A percentile compares a stretch with the other conserved stretches of the same genome.
Conservation (phyloP, 2,888 invertebrate species). For the Athripsodes cinereus region DNA sequence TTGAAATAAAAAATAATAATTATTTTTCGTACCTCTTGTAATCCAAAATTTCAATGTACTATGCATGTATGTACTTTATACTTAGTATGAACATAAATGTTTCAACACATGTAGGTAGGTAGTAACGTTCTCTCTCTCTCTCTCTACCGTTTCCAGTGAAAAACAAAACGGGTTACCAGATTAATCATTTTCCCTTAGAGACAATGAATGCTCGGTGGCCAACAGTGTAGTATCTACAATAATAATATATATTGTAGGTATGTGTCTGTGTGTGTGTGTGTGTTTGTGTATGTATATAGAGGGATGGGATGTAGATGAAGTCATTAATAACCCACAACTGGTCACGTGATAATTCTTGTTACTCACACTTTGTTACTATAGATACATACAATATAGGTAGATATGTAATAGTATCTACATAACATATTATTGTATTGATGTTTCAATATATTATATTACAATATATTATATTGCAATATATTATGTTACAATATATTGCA, state of each 20-base stretch:
- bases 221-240: too few relatives aligned
- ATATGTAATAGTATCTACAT: too few relatives aligned
- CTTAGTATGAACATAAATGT: slow-evolving; percentile 26
- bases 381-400: not conserved
- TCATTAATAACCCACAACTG: slow-evolving; percentile 25
- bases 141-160: slow-evolving; percentile 4
- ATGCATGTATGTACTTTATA: too few relatives aligned
- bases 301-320: slow-evolving; percentile 17
- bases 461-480: too few relatives aligned
- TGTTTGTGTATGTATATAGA: slow-evolving; percentile 6
- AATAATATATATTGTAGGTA: too few relatives aligned
- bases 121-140: not conserved
- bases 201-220: slow-evolving; percentile 20
- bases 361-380: not conserved
- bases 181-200: slow-evolving; percentile 27
- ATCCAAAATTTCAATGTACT: slow-evolving; percentile 18
- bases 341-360: not conserved
- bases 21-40: not conserved
- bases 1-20: slow-evolving; percentile 9
- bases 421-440: too few relatives aligned
- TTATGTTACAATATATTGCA: too few relatives aligned
- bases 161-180: slow-evolving; percentile 27
- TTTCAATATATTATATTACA: too few relatives aligned
- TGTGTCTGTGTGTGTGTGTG: too few relatives aligned
- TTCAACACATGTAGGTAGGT: slow-evolving; percentile 23